A percentile compares a stretch with the other conserved stretches of the same genome.
phyloP scores from a whole-genome alignment of 1,140 invertebrate species.

The Pseudoatta argentina region DNA sequence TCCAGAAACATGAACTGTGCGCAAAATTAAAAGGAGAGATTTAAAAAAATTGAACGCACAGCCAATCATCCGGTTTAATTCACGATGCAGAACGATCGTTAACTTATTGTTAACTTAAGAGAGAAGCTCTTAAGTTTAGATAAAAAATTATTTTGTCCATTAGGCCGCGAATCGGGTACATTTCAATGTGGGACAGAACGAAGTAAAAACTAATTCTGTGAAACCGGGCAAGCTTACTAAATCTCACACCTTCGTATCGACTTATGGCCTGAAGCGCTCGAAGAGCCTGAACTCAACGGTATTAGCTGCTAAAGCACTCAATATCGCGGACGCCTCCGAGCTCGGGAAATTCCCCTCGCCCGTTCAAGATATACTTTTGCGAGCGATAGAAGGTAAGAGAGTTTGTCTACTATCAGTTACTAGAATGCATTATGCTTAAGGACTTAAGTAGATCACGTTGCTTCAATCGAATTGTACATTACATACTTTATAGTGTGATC shows the following conservation, averaged over 20 bases:
- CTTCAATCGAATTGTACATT: neutral
- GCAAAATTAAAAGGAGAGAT: neutral
- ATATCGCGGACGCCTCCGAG: constrained; percentile 90
- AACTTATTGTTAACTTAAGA: neutral
- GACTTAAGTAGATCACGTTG: neutral
- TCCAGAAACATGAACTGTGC: neutral
- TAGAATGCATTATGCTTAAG: neutral
- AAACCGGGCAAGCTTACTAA: constrained; percentile 84
- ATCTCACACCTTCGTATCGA: constrained; percentile 83
- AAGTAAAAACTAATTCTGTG: constrained; percentile 72
- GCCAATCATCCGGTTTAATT: neutral
- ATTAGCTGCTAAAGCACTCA: constrained; percentile 86
- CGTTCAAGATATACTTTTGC: constrained; percentile 90
- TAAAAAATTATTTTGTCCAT: neutral
- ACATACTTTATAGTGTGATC: neutral
- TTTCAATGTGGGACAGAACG: constrained; percentile 82
- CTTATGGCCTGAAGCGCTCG: constrained; percentile 91
- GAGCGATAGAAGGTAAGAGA: constrained; percentile 89
- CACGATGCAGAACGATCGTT: neutral
- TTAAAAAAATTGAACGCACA: neutral
- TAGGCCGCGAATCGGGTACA: constrained; percentile 87
- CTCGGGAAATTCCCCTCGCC: constrained; percentile 91
- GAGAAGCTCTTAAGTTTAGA: neutral
- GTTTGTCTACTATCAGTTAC: neutral
- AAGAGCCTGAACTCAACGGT: constrained; percentile 92